These are phyloP conservation scores for Rhorus exstirpatorius DNA, from an alignment of 2,888 invertebrate genomes.

Conservation along the genomic window DNA sequence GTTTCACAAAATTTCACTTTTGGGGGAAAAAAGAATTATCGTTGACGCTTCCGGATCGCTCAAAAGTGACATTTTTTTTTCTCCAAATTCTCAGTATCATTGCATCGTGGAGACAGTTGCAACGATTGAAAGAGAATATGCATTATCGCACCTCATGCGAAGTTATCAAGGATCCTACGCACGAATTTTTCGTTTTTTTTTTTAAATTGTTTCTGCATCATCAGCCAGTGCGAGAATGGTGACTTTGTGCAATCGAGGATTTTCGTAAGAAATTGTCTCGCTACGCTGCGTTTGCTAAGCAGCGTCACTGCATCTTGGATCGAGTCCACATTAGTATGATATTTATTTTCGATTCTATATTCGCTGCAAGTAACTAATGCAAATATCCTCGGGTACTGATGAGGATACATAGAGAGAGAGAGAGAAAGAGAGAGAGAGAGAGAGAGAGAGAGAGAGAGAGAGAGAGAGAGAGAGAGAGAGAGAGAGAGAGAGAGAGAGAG, in stretches of 20 bases:
- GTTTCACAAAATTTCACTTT: no score
- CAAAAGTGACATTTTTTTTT: no score
- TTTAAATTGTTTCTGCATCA: no score
- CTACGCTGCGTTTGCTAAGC: slow-evolving; percentile 15
- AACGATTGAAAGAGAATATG: no score
- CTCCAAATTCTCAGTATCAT: no score
- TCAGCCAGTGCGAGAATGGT: not conserved
- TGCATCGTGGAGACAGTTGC: no score
- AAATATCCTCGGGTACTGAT: slow-evolving; percentile 5
- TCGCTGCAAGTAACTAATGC: slow-evolving; percentile 24
- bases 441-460: no score
- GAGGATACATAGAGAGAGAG: no score
- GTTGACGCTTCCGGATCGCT: no score
- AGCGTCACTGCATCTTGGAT: slow-evolving; percentile 61
- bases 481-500: not conserved
- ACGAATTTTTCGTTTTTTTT: not conserved
- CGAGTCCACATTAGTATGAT: slow-evolving; percentile 40
- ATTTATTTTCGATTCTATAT: slow-evolving; percentile 56
- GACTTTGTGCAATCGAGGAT: slow-evolving; percentile 1
- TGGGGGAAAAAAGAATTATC: no score
- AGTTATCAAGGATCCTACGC: slow-evolving; percentile 65
- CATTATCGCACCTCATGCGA: slow-evolving; percentile 42
- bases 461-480: no score
- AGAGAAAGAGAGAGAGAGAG: no score
- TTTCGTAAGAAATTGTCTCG: slow-evolving; percentile 60